phyloP scores from a whole-genome alignment of 1,140 invertebrate genomes.

The Apocrypta bakeri region DNA sequence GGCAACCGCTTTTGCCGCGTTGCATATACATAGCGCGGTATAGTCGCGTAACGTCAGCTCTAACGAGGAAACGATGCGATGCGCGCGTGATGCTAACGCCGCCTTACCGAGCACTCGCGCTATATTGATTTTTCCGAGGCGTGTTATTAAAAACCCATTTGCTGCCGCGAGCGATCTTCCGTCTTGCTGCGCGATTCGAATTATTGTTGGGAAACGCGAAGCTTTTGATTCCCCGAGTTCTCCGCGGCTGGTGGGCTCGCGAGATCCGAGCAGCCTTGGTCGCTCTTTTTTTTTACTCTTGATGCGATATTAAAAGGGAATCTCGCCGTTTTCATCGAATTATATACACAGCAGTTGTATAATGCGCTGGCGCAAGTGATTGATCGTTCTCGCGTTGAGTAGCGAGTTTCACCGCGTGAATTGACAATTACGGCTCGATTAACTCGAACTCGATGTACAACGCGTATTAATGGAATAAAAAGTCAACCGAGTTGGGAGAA shows the following conservation, averaged over 20 bases:
- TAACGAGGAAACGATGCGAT: slow-evolving; percentile 40
- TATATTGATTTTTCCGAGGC: slow-evolving; percentile 61
- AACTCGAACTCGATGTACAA: neutral
- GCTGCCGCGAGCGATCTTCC: slow-evolving; percentile 31
- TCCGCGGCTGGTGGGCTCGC: neutral
- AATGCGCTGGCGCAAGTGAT: neutral
- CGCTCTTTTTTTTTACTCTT: neutral
- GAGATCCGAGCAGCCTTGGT: neutral
- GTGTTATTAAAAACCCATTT: slow-evolving; percentile 66
- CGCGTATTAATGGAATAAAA: neutral
- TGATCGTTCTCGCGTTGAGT: neutral
- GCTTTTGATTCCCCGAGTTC: neutral
- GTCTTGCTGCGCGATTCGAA: slow-evolving; percentile 1
- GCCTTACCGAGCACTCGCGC: slow-evolving; percentile 25
- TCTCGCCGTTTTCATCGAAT: slow-evolving; percentile 10
- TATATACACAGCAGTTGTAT: neutral
- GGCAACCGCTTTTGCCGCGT: neutral
- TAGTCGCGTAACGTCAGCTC: slow-evolving; percentile 6
- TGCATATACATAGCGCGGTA: neutral
- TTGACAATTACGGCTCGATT: neutral
- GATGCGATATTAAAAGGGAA: slow-evolving; percentile 32
- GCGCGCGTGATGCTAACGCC: slow-evolving; percentile 29
- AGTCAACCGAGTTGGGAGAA: too few relatives aligned
- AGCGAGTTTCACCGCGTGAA: neutral
- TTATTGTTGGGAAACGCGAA: neutral